Conservation (phyloP, 35 echinoderm and acorn worm genomes). For the Patiria miniata region DNA sequence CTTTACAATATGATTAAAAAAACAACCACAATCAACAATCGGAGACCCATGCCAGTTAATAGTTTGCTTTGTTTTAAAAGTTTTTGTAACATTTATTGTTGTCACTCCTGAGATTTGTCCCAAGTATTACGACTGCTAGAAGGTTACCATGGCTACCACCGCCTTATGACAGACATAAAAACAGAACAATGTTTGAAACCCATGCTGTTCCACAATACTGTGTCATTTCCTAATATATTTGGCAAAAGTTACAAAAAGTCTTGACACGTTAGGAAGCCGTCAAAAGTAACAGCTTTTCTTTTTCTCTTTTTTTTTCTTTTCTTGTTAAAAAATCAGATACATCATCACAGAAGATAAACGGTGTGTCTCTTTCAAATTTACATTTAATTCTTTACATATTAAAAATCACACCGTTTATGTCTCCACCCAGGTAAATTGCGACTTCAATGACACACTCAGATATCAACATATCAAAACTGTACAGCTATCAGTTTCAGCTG, state of each 20-base stretch:
- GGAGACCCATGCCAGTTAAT: no score
- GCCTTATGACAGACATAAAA: constrained; percentile 8
- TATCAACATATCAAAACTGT: no score
- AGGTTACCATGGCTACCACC: neutral
- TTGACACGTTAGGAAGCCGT: no score
- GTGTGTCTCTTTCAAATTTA: constrained; percentile 15
- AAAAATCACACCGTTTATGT: neutral
- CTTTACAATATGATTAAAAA: no score
- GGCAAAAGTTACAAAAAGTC: no score
- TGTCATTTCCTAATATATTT: neutral
- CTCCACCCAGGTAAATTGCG: neutral
- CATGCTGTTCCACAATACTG: neutral
- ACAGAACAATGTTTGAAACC: constrained; percentile 16
- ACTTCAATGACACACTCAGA: no score
- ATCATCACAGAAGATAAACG: neutral
- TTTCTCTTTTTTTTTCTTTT: neutral
- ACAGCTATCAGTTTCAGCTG: no score
- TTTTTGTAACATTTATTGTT: constrained; percentile 31
- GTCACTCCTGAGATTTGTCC: constrained; percentile 21
- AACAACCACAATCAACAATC: no score
- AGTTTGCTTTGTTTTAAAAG: neutral
- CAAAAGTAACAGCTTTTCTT: no score
- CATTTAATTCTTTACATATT: constrained; percentile 8
- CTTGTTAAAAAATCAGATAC: neutral
- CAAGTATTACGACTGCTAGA: neutral